These are phyloP conservation scores for Carcina quercana DNA, from an alignment of 2,888 invertebrate genomes.

Conservation along the genomic window DNA sequence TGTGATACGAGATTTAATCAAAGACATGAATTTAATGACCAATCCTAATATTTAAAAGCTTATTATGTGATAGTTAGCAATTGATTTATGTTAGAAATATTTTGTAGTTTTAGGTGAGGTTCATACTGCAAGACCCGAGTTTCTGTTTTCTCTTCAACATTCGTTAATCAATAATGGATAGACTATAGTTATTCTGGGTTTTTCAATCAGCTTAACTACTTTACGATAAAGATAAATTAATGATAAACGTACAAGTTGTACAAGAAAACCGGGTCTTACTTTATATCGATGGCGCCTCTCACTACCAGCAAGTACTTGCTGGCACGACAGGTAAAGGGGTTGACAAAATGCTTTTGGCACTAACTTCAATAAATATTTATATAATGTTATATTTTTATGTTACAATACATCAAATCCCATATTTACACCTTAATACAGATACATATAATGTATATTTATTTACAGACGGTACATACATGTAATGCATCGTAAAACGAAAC, in stretches of 20 bases:
- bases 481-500: conserved; percentile 29
- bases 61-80: conserved; percentile 41
- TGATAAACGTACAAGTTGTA: no score
- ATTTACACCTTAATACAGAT: conserved; percentile 60
- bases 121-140: no score
- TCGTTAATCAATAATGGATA: no score
- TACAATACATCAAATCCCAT: conserved; percentile 57
- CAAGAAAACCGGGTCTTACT: no score
- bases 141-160: no score
- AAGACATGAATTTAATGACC: conserved; percentile 22
- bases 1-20: conserved; percentile 21
- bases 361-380: conserved; percentile 64
- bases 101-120: not conserved
- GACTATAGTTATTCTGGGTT: no score
- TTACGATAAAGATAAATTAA: no score
- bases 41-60: conserved; percentile 51
- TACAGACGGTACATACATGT: conserved; percentile 44
- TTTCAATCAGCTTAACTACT: no score
- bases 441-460: conserved; percentile 33
- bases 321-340: conserved; percentile 35
- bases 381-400: conserved; percentile 45
- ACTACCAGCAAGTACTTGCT: conserved; percentile 35
- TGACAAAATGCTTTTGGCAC: conserved; percentile 68
- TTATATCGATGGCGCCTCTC: no score
- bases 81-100: conserved; percentile 24